Base-by-base conservation (phyloP, 2,797 vertebrate genomes). In the Phalanger gymnotis region DNA sequence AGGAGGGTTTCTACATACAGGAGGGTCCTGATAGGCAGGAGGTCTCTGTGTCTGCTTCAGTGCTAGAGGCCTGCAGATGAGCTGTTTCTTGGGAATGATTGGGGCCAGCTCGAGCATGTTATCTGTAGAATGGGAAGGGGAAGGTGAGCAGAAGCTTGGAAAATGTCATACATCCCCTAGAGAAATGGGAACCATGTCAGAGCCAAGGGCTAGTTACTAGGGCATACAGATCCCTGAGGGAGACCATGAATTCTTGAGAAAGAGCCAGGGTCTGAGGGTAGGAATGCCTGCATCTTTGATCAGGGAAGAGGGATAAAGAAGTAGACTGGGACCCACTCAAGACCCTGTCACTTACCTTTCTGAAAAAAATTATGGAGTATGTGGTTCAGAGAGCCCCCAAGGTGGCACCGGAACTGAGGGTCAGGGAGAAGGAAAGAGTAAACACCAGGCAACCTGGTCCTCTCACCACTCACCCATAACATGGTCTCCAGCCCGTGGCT, bases 331-430 rank as follows among this genome's bases (percentile, higher is more conserved):
- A 27, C 40, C 40, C 40, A 87, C 19, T 81, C n/a, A 81, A 53
- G 30, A 10, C 3, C 28, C 53, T 31, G 7, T 81, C 34, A 90
- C 97, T 98, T 97, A 98, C 98, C 97, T 98, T 97, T 97, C 53
- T 96, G 97, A 96, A 93, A 98, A 93, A 98, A n/a, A 31, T 93
- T 93, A 92, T 5, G 66, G 94, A 98, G 97, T 27, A 81, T 66
- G 56, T 30, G 93, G 53, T 92, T 56, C 95, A 98, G 95, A 95
- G 96, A 55, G 57, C 81, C 87, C 47, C 95, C 96, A 53, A 98
- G 92, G 95, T 92, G 93, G 47, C 54, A 81, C 98, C 96, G 97
- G 95, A 97, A 94, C 96, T 98, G 90, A 81, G 58, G 61, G 56
- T 95, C 92, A 54, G 19, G 89, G n/a, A 56, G 55, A 90, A 96